Percentiles rank a stretch among this genome's conserved stretches.
phyloP scores from a whole-genome alignment of 2,888 invertebrate species.

The Cacoxenus indagator region DNA sequence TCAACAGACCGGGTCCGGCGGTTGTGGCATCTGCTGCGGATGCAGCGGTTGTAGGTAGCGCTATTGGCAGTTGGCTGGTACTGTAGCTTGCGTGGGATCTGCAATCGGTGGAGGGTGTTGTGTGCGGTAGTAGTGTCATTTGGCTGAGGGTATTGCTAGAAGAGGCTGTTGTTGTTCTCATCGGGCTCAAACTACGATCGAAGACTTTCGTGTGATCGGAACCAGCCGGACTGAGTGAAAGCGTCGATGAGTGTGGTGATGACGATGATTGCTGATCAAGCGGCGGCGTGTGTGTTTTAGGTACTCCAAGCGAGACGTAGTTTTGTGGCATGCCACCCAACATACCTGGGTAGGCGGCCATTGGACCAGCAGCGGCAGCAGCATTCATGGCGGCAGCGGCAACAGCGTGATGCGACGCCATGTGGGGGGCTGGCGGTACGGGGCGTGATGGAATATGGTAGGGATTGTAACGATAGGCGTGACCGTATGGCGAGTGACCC shows the following conservation, averaged over 20 bases:
- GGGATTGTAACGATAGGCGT: slow-evolving; percentile 71
- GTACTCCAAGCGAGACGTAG: slow-evolving; percentile 52
- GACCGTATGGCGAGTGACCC: slow-evolving; percentile 54
- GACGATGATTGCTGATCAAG: slow-evolving; percentile 70
- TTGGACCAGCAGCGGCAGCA: slow-evolving; percentile 39
- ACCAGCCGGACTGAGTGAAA: slow-evolving; percentile 70
- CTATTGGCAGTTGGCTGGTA: slow-evolving; percentile 41
- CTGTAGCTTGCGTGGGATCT: slow-evolving; percentile 29
- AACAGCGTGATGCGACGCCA: slow-evolving; percentile 69
- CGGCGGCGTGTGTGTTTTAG: slow-evolving; percentile 69
- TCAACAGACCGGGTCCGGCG: slow-evolving; percentile 52
- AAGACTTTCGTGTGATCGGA: slow-evolving; percentile 70
- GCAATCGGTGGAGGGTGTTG: not conserved
- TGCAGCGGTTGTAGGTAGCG: not conserved
- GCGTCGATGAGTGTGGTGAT: slow-evolving; percentile 69
- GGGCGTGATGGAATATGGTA: slow-evolving; percentile 72
- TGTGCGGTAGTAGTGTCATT: slow-evolving; percentile 28
- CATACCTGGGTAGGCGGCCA: slow-evolving; percentile 50
- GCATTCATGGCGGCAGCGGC: slow-evolving; percentile 59
- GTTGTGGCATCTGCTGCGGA: too few species aligned
- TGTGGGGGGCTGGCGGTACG: slow-evolving; percentile 64
- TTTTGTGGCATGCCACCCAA: slow-evolving; percentile 58
- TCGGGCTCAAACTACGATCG: slow-evolving; percentile 65
- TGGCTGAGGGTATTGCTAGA: slow-evolving; percentile 31
- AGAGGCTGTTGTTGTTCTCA: slow-evolving; percentile 38